phyloP scores from a whole-genome alignment of 2,797 vertebrate species.

The Spinibarbus caldwelli region DNA sequence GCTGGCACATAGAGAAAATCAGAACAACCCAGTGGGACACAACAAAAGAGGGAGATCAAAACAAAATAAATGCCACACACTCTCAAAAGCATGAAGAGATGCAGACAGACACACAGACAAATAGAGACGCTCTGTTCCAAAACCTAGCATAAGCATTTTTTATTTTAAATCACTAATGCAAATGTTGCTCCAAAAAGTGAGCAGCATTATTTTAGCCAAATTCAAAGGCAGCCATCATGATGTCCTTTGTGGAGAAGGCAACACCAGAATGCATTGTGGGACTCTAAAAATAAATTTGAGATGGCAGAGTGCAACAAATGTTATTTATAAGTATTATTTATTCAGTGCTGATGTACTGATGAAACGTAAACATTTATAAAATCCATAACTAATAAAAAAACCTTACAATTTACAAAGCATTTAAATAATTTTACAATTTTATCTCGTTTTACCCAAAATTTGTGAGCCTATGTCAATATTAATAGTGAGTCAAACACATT shows the following conservation, averaged over 20 bases:
- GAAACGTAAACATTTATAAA: neutral
- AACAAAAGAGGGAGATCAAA: constrained; percentile 37
- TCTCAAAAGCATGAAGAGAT: neutral
- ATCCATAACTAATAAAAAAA: too few species aligned
- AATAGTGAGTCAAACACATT: neutral
- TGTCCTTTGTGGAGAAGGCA: neutral
- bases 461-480: neutral
- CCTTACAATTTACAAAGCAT: neutral
- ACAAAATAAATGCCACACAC: constrained; percentile 18
- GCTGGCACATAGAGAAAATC: constrained; percentile 22
- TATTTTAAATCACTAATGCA: neutral
- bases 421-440: neutral
- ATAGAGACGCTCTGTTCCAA: neutral
- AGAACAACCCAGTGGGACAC: constrained; percentile 21
- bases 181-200: neutral
- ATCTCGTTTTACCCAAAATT: neutral
- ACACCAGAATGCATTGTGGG: too few species aligned
- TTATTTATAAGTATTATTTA: too few species aligned
- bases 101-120: neutral
- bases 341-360: neutral
- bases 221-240: too few species aligned
- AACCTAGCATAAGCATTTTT: neutral
- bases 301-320: neutral
- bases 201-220: neutral
- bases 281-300: too few species aligned